phyloP scores from a whole-genome alignment of 2,888 invertebrate species.

The Micoletzkya japonica region DNA sequence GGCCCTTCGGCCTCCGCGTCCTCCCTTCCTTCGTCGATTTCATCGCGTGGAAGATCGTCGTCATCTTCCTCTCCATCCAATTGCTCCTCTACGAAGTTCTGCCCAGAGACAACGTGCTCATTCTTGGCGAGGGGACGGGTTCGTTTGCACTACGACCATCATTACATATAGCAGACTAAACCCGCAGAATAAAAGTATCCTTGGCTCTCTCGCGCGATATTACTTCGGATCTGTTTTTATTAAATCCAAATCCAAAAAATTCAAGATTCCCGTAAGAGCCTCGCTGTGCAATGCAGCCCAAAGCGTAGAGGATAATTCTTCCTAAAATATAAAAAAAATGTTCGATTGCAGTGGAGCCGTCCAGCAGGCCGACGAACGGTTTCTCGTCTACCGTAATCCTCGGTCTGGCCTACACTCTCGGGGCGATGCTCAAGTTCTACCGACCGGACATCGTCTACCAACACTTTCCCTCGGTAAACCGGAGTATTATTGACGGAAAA shows the following conservation, averaged over 20 bases:
- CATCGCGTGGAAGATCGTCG: constrained; percentile 20
- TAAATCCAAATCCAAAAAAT: no score
- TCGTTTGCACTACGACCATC: no score
- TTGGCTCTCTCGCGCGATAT: no score
- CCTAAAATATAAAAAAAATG: neutral
- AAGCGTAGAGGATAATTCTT: no score
- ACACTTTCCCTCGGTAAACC: constrained; percentile 13
- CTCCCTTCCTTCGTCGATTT: constrained; percentile 25
- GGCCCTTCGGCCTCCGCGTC: constrained; percentile 13
- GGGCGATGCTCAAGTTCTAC: constrained; percentile 22
- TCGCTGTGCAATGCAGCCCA: no score
- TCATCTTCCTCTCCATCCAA: constrained; percentile 15
- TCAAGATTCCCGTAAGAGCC: no score
- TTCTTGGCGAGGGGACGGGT: constrained; percentile 15
- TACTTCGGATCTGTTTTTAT: no score
- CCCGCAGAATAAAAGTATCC: neutral
- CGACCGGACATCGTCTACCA: constrained; percentile 14
- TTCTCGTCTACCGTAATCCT: constrained; percentile 5
- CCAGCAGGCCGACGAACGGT: constrained; percentile 15
- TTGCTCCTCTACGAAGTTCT: constrained; percentile 24
- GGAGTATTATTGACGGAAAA: no score
- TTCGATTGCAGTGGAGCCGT: neutral
- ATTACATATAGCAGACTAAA: neutral
- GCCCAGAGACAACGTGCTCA: constrained; percentile 11
- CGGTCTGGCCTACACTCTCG: constrained; percentile 15